Evolutionary conservation across 1,140 invertebrate species (phyloP), one percentile per base, ranked within the genome.

Genomic region (Pseudobourletiella spinata): DNA sequence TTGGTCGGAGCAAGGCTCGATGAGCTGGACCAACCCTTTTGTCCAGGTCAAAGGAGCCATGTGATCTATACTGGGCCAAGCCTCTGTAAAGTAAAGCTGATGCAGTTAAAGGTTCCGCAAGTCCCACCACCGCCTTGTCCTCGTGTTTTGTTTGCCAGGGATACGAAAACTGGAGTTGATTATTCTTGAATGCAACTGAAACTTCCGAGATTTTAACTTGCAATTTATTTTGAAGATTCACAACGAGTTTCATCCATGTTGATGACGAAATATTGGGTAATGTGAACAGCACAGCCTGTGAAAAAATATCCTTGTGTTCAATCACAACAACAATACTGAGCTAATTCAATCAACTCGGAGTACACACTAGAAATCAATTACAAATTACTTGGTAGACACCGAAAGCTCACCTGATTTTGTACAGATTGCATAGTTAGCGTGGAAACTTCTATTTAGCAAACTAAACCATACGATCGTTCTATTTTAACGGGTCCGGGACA

Each of bases 21-120:
- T 18, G 25, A n/a, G 30, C 25, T 20, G 16, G 39, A 32, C 3
- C 50, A 8, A 20, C 15, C 8, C 30, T 48, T n/a, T 67, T 63
- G 61, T 67, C 65, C 14, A 48, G 15, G 1, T 60, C 42, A 54
- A 67, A 67, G 14, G 65, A 63, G 44, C 65, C 65, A 30, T 15
- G 14, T 2, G 65, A 67, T 26, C 42, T 39, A 42, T 46, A 57
- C 2, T 4, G 18, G 35, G 24, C 48, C 8, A 26, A 26, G 6
- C 44, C 18, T 48, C 22, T 48, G 6, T 11, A 11, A n/a, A 39
- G 44, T 48, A 6, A 48, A 48, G 20, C 44, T 6, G 18, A 22
- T 22, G 4, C 6, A 18, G 18, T 48, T 48, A 22, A 18, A 11
- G 14, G 44, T 11, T 11, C 8, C 18, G 11, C 20, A n/a, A n/a